Base-by-base conservation (phyloP, 2,888 invertebrate species). In the Xestia xanthographa region DNA sequence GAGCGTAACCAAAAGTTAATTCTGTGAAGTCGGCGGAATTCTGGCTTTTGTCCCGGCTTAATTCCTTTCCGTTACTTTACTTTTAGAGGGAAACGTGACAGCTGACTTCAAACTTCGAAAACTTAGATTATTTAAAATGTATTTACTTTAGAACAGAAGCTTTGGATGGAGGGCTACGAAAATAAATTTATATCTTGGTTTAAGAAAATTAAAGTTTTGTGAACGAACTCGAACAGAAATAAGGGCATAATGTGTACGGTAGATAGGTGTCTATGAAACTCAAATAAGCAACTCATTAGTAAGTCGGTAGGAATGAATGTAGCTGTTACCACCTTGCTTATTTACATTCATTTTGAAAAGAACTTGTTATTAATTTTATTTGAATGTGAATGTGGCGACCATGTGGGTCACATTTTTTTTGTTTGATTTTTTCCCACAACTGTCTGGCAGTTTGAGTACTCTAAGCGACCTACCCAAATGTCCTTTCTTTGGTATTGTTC, bases 1-100 rank as follows among this genome's bases (percentile, higher is more conserved):
- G 41, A 81, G 62, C 48, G 38, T 34, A 38, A 41, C 34, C 12
- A 45, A 45, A 67, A 62, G 38, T 66, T 26, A 66, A 79, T 74
- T 67, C n/a, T n/a, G 38, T 60, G 26, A 22, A 48, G n/a, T 81
- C 26, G 48, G 34, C 66, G 29, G 48, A 67, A 62, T 81, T 56
- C 48, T 62, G n/a, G 17, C 74, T 56, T 72, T 56, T 66, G 60
- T 66, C 29, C 11, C 38, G 26, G 17, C 8, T n/a, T 29, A 38
- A 65, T 68, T 63, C 29, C 17, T 29, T 53, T 17, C n/a, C 43
- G 14, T 22, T 62, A 50, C 60, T 66, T 60, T 20, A 45, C 48
- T 62, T 80, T 56, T 22, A 5, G 45, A 53, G 0, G 11, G n/a
- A 62, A 62, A n/a, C 26, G 43, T 70, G 20, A 53, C 29, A 12